Evolutionary conservation across 2,888 invertebrate genomes (phyloP).

Genomic region (Luffia ferchaultella): DNA sequence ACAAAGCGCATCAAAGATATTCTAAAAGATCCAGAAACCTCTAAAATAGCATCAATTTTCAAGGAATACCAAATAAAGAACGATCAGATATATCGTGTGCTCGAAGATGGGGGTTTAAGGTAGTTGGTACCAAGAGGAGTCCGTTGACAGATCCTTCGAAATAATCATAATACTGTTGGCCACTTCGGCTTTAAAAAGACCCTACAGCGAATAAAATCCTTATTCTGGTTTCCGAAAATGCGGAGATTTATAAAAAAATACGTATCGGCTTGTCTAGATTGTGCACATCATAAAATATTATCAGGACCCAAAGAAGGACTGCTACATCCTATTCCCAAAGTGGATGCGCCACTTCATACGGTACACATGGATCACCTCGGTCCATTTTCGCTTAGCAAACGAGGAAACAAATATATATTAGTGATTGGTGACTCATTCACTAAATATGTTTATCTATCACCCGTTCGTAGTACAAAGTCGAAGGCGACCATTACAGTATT

Average conservation of each 20-base stretch:
- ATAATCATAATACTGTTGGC: constrained; percentile 8
- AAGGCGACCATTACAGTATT: constrained; percentile 9
- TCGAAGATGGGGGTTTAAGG: background rate
- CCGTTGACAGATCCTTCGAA: constrained; percentile 4
- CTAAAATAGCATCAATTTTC: background rate
- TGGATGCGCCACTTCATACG: constrained; percentile 5
- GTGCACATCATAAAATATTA: constrained; percentile 3
- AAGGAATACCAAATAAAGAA: constrained; percentile 3
- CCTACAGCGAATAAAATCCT: constrained; percentile 5
- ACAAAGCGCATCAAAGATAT: constrained; percentile 4
- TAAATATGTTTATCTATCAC: constrained; percentile 10
- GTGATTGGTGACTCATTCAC: constrained; percentile 14
- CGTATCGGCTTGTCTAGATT: constrained; percentile 14
- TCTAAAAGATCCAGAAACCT: background rate
- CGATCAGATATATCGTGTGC: background rate
- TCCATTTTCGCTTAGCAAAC: constrained; percentile 12
- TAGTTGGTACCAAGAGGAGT: constrained; percentile 8
- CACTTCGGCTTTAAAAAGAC: constrained; percentile 9
- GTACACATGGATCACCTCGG: too few species aligned
- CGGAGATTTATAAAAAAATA: constrained; percentile 14
- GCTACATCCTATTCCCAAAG: constrained; percentile 6
- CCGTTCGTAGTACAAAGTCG: constrained; percentile 8
- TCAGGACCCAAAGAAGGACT: constrained; percentile 2
- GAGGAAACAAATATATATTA: constrained; percentile 15
- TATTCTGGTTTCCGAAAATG: constrained; percentile 10